A percentile compares a stretch with the other conserved stretches of the same genome.
Conservation (phyloP, 2,888 invertebrate species). For the Phania funesta region DNA sequence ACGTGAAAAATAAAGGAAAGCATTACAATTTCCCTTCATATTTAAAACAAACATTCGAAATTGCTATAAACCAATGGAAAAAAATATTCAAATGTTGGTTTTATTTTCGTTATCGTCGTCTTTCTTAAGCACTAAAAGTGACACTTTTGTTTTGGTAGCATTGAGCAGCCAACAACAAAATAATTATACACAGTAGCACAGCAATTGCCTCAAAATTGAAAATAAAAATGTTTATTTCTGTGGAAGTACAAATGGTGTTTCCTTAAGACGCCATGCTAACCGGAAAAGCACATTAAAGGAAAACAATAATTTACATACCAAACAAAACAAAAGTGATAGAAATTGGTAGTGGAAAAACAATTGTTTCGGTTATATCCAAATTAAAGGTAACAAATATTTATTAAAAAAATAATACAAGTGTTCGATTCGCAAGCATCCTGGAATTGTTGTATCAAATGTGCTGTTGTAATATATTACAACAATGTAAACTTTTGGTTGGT, state of each 20-base stretch:
- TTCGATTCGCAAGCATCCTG: no score
- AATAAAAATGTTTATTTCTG: neutral
- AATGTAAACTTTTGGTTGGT: no score
- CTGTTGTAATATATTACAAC: no score
- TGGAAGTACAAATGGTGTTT: slow-evolving; percentile 6
- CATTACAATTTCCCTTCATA: neutral
- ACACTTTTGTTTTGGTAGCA: slow-evolving; percentile 54
- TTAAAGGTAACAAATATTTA: neutral
- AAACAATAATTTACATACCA: slow-evolving; percentile 53
- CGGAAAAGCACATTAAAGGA: slow-evolving; percentile 30
- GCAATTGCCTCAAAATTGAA: neutral
- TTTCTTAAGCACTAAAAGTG: slow-evolving; percentile 39
- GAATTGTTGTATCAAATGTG: no score
- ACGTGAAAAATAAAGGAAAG: neutral
- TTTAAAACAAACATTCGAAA: neutral
- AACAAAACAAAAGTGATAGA: slow-evolving; percentile 26
- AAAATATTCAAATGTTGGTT: slow-evolving; percentile 35
- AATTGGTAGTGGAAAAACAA: slow-evolving; percentile 1
- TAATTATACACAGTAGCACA: slow-evolving; percentile 1
- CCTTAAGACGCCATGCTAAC: neutral
- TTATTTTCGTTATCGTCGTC: slow-evolving; percentile 13
- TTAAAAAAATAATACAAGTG: neutral
- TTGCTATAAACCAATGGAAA: neutral
- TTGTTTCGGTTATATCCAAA: slow-evolving; percentile 6
- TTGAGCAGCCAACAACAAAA: slow-evolving; percentile 15